Base-by-base conservation (phyloP, 1,140 invertebrate genomes). In the Pseudobourletiella spinata region DNA sequence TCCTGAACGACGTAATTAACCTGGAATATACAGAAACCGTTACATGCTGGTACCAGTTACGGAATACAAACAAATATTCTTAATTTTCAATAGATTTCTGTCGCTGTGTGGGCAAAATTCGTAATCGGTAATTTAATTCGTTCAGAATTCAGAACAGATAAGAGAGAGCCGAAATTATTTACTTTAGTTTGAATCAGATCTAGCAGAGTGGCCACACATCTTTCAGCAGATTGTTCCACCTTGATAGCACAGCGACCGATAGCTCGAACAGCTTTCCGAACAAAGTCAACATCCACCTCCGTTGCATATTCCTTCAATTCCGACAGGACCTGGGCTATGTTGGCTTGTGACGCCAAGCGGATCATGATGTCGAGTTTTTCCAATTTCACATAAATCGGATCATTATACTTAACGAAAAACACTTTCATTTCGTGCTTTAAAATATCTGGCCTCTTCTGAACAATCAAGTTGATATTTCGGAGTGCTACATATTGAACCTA, bases 351-450 rank as follows among this genome's bases (percentile, higher is more conserved):
- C 8, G 97, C 96, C 57, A 99, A 78, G 28, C 97, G 84, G 69
- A 99, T 99, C 96, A 99, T 99, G 55, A 99, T 99, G 74, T 99
- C 97, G 71, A 99, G 74, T 75, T 99, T 99, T 76, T 99, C 97
- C 54, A 99, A 80, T 77, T 99, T 99, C 2, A 99, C 96, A 76
- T 99, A 99, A 74, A 99, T 99, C 8, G 97, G 97, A 80, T 99
- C 97, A 75, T 99, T 99, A 78, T 99, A 99, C 73, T 99, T 99
- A 16, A 99, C 97, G 75, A 99, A 99, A 79, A 99, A 99, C 28
- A 94, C 96, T 81, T 99, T 99, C 95, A 99, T 99, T 78, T 99
- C 97, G 72, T 99, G 95, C 74, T 99, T 99, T n/a, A 99, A 76
- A 67, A 99, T 98, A 65, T 99, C 96, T 0, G 95, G 92, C 57